Conservation (phyloP, 2,888 invertebrate genomes). For the Tetranychus truncatus region DNA sequence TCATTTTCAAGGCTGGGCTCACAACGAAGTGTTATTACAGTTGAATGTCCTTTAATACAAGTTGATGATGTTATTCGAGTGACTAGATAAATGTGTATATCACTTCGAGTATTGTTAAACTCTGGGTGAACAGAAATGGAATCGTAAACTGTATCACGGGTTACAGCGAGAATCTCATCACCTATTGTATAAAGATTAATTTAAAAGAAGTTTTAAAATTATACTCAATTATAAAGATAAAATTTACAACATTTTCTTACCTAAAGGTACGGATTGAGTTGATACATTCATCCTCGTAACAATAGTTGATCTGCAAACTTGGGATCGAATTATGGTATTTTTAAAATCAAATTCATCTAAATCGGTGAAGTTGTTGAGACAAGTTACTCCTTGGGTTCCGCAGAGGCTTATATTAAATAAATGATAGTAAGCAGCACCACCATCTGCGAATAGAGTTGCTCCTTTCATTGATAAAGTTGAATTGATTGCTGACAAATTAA, state of each 20-base stretch:
- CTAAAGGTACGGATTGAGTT: slow-evolving; percentile 18
- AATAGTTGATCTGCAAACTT: slow-evolving; percentile 34
- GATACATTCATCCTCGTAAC: slow-evolving; percentile 30
- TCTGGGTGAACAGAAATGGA: slow-evolving; percentile 20
- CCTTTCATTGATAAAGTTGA: slow-evolving; percentile 29
- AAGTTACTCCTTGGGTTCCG: slow-evolving; percentile 32
- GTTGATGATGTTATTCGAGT: slow-evolving; percentile 33
- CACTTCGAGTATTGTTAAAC: slow-evolving; percentile 11
- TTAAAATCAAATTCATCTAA: not conserved
- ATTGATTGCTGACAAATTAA: slow-evolving; percentile 30
- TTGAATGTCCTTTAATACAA: slow-evolving; percentile 39
- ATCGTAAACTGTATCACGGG: slow-evolving; percentile 8
- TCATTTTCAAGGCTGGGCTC: slow-evolving; percentile 32
- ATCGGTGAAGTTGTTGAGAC: slow-evolving; percentile 36
- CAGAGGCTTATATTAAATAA: slow-evolving; percentile 39
- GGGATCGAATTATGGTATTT: slow-evolving; percentile 12
- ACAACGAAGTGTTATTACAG: slow-evolving; percentile 40
- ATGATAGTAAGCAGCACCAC: slow-evolving; percentile 40
- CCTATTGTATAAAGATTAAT: slow-evolving; percentile 8
- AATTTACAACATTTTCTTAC: slow-evolving; percentile 3
- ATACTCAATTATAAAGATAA: not conserved
- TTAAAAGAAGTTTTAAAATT: not conserved
- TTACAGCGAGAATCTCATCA: slow-evolving; percentile 18
- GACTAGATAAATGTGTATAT: slow-evolving; percentile 18
- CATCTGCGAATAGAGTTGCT: slow-evolving; percentile 35